Evolutionary conservation across 2,888 invertebrate species (phyloP).

Genomic region (Drosophila setosimentum): DNA sequence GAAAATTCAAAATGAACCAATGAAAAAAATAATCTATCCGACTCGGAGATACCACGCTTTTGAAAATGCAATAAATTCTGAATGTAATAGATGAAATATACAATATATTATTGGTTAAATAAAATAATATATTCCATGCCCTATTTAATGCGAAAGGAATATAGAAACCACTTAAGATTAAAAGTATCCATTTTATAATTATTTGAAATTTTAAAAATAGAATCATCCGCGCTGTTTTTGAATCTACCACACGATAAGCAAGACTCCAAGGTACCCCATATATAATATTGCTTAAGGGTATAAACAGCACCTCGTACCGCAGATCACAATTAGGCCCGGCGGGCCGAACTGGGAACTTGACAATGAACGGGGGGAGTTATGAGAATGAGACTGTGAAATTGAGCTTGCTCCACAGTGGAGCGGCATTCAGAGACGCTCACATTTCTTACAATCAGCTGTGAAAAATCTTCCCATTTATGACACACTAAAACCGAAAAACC

Average conservation of each 20-base stretch:
- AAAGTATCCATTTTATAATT: background rate
- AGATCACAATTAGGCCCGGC: conserved; percentile 43
- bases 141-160: background rate
- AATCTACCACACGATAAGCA: background rate
- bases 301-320: conserved; percentile 19
- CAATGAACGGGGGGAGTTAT: conserved; percentile 1
- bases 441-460: conserved; percentile 82
- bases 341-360: conserved; percentile 17
- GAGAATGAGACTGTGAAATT: conserved; percentile 5
- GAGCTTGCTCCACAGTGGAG: conserved; percentile 53
- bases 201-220: background rate
- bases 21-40: background rate
- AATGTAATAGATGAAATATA: background rate
- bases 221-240: background rate
- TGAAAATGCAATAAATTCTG: background rate
- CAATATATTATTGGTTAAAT: background rate
- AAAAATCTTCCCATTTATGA: conserved; percentile 81
- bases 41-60: conserved; percentile 14
- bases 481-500: conserved; percentile 74
- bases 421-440: conserved; percentile 63
- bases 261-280: background rate
- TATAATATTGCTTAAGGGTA: conserved; percentile 5
- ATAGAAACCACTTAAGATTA: background rate
- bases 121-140: background rate
- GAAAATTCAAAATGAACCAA: conserved; percentile 16